Conservation (phyloP, 2,113 vertebrate species). For the Catharus fuscescens region DNA sequence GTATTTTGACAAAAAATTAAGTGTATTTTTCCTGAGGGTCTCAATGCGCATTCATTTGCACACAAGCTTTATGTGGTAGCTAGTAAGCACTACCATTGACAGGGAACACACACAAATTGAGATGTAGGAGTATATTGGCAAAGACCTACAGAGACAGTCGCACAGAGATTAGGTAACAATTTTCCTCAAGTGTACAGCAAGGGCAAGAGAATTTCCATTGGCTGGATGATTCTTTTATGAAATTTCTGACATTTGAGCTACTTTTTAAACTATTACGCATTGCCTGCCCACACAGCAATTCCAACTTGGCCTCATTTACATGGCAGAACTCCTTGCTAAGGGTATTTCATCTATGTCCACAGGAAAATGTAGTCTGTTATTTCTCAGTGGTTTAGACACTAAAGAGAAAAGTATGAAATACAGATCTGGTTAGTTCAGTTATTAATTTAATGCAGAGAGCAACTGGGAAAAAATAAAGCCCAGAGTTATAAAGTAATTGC, state of each 20-base stretch:
- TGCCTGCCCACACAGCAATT: background rate
- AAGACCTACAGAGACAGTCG: background rate
- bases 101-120: background rate
- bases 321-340: background rate
- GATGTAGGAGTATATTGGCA: background rate
- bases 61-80: background rate
- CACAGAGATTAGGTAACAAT: background rate
- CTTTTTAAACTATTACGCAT: background rate
- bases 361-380: background rate
- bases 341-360: background rate
- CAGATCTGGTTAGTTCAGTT: background rate
- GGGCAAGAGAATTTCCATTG: background rate
- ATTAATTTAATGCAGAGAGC: background rate
- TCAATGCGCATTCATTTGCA: background rate
- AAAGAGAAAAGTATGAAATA: slow-evolving; percentile 9
- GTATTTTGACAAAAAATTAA: background rate
- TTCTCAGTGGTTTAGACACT: background rate
- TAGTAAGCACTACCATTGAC: background rate
- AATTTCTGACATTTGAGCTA: background rate
- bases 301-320: background rate
- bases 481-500: slow-evolving; percentile 11
- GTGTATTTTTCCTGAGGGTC: background rate
- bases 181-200: background rate
- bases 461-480: background rate
- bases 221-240: background rate